These are phyloP conservation scores for Aphis craccivora DNA, from an alignment of 1,140 invertebrate species.

Conservation along the genomic window DNA sequence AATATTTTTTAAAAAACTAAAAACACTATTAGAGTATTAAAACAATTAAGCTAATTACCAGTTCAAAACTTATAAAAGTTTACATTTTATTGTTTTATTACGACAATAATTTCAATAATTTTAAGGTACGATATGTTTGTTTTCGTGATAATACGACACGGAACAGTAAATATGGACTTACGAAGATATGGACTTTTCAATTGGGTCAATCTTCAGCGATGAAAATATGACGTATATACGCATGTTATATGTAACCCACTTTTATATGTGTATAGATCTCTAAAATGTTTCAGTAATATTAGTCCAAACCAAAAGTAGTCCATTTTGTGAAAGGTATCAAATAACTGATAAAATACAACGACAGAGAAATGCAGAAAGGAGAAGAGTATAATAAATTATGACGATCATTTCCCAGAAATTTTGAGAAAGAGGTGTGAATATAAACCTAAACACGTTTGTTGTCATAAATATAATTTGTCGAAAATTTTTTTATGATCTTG, in stretches of 20 bases:
- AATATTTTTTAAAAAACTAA: not conserved
- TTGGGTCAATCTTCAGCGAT: not conserved
- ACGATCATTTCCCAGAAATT: not conserved
- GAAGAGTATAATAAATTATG: not conserved
- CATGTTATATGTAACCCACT: not conserved
- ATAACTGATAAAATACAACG: not conserved
- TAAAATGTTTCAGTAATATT: not conserved
- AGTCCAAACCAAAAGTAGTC: not conserved
- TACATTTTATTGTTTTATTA: no score
- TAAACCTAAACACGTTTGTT: not conserved
- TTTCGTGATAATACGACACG: not conserved
- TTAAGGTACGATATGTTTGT: not conserved
- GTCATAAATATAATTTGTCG: not conserved
- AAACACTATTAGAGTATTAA: no score
- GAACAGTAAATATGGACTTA: not conserved
- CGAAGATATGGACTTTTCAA: not conserved
- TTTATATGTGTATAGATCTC: not conserved
- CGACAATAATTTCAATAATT: no score
- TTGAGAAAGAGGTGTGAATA: not conserved
- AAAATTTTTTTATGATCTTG: not conserved
- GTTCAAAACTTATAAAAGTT: no score
- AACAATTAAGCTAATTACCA: no score
- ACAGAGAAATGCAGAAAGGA: not conserved
- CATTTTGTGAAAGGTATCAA: constrained; percentile 6
- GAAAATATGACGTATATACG: not conserved